Base-by-base conservation (phyloP, 2,113 vertebrate genomes). In the Pluvianellus socialis region DNA sequence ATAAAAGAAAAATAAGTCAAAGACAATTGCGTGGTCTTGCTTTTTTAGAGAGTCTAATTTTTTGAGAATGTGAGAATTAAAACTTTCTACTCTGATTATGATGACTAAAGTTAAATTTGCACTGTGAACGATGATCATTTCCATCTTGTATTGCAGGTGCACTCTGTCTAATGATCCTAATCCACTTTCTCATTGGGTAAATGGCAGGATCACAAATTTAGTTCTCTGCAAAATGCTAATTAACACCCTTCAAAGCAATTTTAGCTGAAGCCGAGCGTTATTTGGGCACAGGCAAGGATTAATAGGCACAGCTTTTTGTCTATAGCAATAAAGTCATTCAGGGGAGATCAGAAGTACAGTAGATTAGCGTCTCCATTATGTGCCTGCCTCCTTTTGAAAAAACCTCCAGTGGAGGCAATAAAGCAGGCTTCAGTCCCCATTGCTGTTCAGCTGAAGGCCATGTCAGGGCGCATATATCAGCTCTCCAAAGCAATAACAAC, bases 331-430 rank as follows among this genome's bases (percentile, higher is more conserved):
- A 92, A 90, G 73, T 90, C 83, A 63, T 95, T 95, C 76, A 91
- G 52, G 35, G 55, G n/a, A 84, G 86, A 96, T 94, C 83, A 89
- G 86, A 70, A 91, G 80, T 94, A 97, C 89, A 94, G 96, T 86
- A 94, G 90, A 92, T 96, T 65, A 95, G 85, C 30, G 0, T 86
- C 85, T 52, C 74, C 55, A 73, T 96, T 96, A 70, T 95, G 75
- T 40, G 79, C 23, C 76, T 94, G 67, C 75, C 88, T 92, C 40
- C 68, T 53, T 70, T 62, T 74, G 71, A 70, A 82, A 56, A 89
- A 73, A 9, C 3, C 55, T 76, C 44, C 32, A 6, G 12, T 73
- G 58, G 71, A 83, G 30, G 59, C 74, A 92, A 72, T 88, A 90
- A 93, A 95, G 72, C 81, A 42, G 59, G 53, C 90, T 88, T 86